phyloP scores from a whole-genome alignment of 53 echinoderm and acorn worm species.

The Apostichopus leukothele region DNA sequence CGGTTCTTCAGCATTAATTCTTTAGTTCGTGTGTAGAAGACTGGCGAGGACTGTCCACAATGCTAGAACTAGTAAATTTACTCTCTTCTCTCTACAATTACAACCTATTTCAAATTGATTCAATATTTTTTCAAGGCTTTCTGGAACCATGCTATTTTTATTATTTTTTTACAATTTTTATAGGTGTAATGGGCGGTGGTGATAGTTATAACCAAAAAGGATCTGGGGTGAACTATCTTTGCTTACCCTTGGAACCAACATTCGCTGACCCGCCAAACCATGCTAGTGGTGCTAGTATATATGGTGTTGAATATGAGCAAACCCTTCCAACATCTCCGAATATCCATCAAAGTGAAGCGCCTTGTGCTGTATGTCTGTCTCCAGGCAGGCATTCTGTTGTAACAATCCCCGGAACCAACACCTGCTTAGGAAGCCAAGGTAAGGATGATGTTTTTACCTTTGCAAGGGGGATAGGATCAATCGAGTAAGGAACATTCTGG shows the following conservation, averaged over 20 bases:
- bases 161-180: background rate
- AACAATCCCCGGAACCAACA: constrained; percentile 24
- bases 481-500: background rate
- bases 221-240: constrained; percentile 16
- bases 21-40: background rate
- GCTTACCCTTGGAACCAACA: constrained; percentile 25
- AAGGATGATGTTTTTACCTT: background rate
- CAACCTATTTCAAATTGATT: background rate
- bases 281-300: constrained; percentile 6
- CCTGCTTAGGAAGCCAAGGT: constrained; percentile 31
- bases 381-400: constrained; percentile 2
- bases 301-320: constrained; percentile 27
- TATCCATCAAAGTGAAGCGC: constrained; percentile 21
- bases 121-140: background rate
- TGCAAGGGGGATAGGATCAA: background rate
- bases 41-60: background rate
- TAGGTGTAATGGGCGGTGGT: constrained; percentile 29
- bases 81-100: background rate
- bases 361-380: constrained; percentile 40
- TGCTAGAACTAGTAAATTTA: background rate
- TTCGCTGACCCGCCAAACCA: constrained; percentile 18
- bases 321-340: background rate
- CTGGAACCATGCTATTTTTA: background rate
- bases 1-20: background rate
- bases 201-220: constrained; percentile 16